Base-by-base conservation (phyloP, 2,797 vertebrate genomes). In the Luscinia luscinia region DNA sequence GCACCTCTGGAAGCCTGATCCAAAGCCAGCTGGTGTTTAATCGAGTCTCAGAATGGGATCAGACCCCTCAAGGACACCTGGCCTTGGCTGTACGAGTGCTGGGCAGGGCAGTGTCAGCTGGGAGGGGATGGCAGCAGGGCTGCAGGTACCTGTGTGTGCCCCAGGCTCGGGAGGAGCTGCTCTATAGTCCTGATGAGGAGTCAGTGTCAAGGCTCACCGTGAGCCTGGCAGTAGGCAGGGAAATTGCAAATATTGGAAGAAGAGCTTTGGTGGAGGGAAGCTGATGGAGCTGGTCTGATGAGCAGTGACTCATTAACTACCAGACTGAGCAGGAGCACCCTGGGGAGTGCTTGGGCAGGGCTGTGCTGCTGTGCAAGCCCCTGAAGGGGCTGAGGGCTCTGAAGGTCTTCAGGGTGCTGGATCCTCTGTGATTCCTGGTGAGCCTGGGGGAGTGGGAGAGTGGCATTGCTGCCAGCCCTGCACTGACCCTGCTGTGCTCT, bases 221-320 rank as follows among this genome's bases (percentile, higher is more conserved):
- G 28, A 86, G 41, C 69, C 61, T 46, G 57, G 82, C 57, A 63
- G 30, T 3, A 34, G 36, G 70, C 68, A 88, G 61, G 75, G 20
- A 74, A 61, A 32, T 17, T 7, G 16, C 41, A 84, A 81, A 49
- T 72, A n/a, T 32, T 76, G 49, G 66, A 27, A 40, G 67, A 63
- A 41, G 36, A 84, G 72, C 85, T 83, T 40, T 91, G 85, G 32
- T 78, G 66, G 64, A 49, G 23, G 3, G 22, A 55, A 36, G 38
- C 62, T 79, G 93, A 28, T 73, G 63, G 80, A 52, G 67, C 84
- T 36, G 81, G 7, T 41, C 51, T 76, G 84, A 26, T 69, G 69
- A 88, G 52, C 3, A 15, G 10, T 2, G 20, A 40, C 51, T 79
- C 64, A 8, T 62, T 59, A 78, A 18, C 30, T 11, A 1, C n/a